Conservation (phyloP, 2,888 invertebrate genomes). For the Dorcus hopei region DNA sequence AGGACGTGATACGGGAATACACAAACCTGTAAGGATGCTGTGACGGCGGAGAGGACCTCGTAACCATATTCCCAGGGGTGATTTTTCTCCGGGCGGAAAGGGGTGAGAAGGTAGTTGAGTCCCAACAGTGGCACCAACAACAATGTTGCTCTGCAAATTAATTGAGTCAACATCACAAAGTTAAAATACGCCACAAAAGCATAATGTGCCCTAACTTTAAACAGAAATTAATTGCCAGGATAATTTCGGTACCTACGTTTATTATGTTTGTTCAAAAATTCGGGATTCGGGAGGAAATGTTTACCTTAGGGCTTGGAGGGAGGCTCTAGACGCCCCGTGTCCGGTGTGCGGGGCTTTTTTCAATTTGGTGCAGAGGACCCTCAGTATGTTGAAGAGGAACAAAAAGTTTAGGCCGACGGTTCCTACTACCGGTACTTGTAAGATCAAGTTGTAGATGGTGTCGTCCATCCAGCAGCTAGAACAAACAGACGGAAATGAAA, state of each 20-base stretch:
- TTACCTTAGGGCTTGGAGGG: constrained; percentile 72
- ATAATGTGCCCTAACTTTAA: background rate
- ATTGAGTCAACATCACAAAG: background rate
- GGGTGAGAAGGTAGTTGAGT: constrained; percentile 84
- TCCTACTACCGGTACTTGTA: constrained; percentile 73
- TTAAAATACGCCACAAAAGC: background rate
- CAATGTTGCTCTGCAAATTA: constrained; percentile 69
- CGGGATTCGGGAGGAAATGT: constrained; percentile 2
- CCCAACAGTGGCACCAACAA: constrained; percentile 88
- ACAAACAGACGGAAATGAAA: constrained; percentile 12
- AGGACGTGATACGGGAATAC: background rate
- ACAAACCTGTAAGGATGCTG: constrained; percentile 81
- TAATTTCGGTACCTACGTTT: background rate
- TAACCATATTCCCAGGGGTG: constrained; percentile 75
- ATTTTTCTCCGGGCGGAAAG: constrained; percentile 69
- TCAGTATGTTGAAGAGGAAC: constrained; percentile 86
- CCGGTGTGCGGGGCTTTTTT: constrained; percentile 66
- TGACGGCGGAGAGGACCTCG: constrained; percentile 80
- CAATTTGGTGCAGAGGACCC: constrained; percentile 80
- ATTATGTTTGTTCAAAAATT: too few species aligned
- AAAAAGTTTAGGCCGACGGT: constrained; percentile 79
- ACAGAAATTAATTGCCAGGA: background rate
- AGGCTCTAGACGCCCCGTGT: constrained; percentile 66
- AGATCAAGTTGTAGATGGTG: constrained; percentile 65
- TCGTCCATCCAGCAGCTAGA: constrained; percentile 56